Base-by-base conservation (phyloP, 2,888 invertebrate genomes). In the Anagyrus pseudococci region DNA sequence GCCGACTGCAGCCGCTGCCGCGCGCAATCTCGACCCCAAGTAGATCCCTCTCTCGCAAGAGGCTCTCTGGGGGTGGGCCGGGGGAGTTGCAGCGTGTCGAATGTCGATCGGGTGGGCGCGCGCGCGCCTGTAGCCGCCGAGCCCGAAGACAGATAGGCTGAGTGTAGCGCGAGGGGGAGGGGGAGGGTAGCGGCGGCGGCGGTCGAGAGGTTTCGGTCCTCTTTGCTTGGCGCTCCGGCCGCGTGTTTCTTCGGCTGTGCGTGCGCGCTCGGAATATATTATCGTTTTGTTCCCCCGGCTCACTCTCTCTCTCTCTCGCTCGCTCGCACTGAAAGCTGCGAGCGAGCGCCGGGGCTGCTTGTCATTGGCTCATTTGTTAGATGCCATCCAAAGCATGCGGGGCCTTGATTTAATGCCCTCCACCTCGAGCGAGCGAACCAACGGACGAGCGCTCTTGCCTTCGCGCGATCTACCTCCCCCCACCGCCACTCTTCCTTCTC, bases 331-430 rank as follows among this genome's bases (percentile, higher is more conserved):
- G 54, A 7, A 26, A 40, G 44, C 6, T 46, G 46, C 33, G 46
- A 70, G 69, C 67, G 29, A 69, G 64, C 60, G 67, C 67, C 64
- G 70, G 75, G 75, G 79, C 73, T 75, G 78, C 78, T 78, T 80
- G 80, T 80, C 80, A 80, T 80, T 80, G 80, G 78, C 80, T 80
- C 79, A 80, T 80, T 80, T 80, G 80, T 80, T 80, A 79, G 77
- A 77, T 74, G 80, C 80, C 80, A 80, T 79, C 80, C 78, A 77
- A 79, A 79, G 79, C 79, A 80, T 79, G 79, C 79, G 78, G 78
- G 79, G 75, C 76, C 79, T 79, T 80, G 80, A 80, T 80, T 80
- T 80, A 80, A 77, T 80, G 72, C 79, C n/a, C 76, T 78, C 77
- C 75, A 76, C 75, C 78, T 77, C 71, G 29, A 17, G 33, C 26